Evolutionary conservation across 2,888 invertebrate genomes (phyloP), one percentile per base, ranked within the genome.

Genomic region (Aphidius colemani): DNA sequence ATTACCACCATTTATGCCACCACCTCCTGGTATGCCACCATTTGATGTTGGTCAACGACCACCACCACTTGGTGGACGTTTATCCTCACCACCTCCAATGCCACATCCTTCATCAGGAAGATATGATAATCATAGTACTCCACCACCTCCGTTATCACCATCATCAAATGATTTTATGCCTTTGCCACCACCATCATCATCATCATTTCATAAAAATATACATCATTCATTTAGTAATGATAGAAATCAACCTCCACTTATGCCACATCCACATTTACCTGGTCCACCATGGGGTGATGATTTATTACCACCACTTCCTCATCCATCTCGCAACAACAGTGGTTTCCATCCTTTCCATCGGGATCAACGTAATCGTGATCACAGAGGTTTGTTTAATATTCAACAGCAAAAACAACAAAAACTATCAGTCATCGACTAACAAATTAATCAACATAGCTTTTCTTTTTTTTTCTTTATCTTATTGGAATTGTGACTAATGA

Each of bases 51-150:
- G 83, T 43, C 83, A 83, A 69, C 78, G 84, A 53, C 84, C 83
- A 9, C 83, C 84, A 6, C 83, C 84, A 8, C 74, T 83, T 30
- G 82, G 81, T 51, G 82, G 78, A 40, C 76, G 81, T 49, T 71
- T 82, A 62, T 78, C 83, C 11, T 80, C 82, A 46, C 86, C 89
- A 66, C 88, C 90, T 56, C 87, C 89, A 51, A 86, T 87, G 64
- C 87, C 88, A 2, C 76, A 80, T 7, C 79, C 79, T 8, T 77
- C 76, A 13, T 77, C 74, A 10, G 67, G 71, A 18, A 73, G 78
- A 67, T 79, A 76, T 50, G 75, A 76, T 18, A 71, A 69, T 59
- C 67, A 72, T 13, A 66, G 73, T 45, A 78, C 63, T 0, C 76
- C 81, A 9, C 80, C 81, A 7, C 78, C 77, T 18, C 79, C 75